Conservation (phyloP, 2,797 vertebrate species). For the Sparidentex hasta region DNA sequence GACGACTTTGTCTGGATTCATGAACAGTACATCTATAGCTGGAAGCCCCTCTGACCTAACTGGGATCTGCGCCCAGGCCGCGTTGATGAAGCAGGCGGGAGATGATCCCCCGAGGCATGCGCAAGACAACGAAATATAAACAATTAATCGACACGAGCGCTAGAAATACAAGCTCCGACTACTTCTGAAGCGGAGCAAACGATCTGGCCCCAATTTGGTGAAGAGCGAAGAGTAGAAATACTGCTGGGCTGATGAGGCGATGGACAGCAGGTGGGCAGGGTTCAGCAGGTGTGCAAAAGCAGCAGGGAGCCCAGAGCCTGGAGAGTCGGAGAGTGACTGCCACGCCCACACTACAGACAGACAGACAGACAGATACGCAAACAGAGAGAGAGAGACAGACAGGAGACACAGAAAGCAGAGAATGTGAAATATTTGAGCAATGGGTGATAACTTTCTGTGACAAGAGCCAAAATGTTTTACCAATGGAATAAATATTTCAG, state of each 20-base stretch:
- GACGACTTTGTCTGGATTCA: no score
- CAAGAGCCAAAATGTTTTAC: slow-evolving; percentile 9
- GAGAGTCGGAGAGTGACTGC: not conserved
- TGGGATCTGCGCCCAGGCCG: no score
- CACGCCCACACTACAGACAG: not conserved
- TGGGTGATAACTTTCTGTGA: not conserved
- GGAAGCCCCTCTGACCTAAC: no score
- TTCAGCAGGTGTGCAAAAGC: not conserved
- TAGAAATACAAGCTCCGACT: no score
- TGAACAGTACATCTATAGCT: no score
- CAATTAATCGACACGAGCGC: not conserved
- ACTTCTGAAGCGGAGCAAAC: not conserved
- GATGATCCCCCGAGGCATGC: not conserved
- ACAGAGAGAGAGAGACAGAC: not conserved
- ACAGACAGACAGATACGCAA: not conserved
- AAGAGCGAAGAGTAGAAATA: not conserved
- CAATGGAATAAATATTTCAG: slow-evolving; percentile 33
- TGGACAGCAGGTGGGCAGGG: not conserved
- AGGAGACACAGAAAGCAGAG: slow-evolving; percentile 21
- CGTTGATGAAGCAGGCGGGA: not conserved
- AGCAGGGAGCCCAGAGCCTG: not conserved
- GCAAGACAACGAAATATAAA: no score
- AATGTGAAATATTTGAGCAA: slow-evolving; percentile 24
- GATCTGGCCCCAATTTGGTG: not conserved
- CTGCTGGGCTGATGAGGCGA: not conserved